phyloP scores from a whole-genome alignment of 2,797 vertebrate genomes.

The Mus spretus region DNA sequence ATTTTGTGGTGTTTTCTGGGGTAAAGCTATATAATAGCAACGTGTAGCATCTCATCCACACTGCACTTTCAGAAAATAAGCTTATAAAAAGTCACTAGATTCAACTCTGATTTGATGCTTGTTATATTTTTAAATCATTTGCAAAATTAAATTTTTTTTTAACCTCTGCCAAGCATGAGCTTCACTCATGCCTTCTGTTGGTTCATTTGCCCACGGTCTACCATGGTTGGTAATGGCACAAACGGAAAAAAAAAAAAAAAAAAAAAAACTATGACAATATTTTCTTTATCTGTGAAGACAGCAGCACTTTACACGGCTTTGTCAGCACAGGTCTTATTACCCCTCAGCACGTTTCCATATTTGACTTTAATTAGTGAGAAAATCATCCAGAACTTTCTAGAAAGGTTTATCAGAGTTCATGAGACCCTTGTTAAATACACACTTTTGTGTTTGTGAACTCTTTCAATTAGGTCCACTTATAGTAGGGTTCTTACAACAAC shows the following conservation, averaged over 20 bases:
- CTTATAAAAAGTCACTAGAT: slow-evolving; percentile 28
- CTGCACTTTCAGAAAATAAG: slow-evolving; percentile 53
- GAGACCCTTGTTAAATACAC: slow-evolving; percentile 20
- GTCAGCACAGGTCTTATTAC: slow-evolving; percentile 37
- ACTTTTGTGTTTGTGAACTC: neutral
- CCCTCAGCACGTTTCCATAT: slow-evolving; percentile 12
- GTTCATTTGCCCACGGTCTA: neutral
- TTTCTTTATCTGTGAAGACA: neutral
- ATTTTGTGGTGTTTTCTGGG: slow-evolving; percentile 55
- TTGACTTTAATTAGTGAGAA: slow-evolving; percentile 72
- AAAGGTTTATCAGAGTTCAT: slow-evolving; percentile 61
- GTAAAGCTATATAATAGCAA: neutral
- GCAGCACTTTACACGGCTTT: neutral
- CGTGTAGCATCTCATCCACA: neutral
- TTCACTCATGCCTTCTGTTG: neutral
- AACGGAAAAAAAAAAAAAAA: neutral
- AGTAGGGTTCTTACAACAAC: neutral
- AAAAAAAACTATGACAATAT: neutral
- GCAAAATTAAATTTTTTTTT: slow-evolving; percentile 18
- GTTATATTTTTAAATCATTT: slow-evolving; percentile 47
- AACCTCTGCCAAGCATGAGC: neutral
- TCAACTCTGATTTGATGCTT: neutral
- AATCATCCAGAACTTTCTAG: slow-evolving; percentile 54
- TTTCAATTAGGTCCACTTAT: neutral
- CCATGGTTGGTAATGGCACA: neutral